Evolutionary conservation across 2,888 invertebrate species (phyloP).

Genomic region (Drosophila mayaguana): DNA sequence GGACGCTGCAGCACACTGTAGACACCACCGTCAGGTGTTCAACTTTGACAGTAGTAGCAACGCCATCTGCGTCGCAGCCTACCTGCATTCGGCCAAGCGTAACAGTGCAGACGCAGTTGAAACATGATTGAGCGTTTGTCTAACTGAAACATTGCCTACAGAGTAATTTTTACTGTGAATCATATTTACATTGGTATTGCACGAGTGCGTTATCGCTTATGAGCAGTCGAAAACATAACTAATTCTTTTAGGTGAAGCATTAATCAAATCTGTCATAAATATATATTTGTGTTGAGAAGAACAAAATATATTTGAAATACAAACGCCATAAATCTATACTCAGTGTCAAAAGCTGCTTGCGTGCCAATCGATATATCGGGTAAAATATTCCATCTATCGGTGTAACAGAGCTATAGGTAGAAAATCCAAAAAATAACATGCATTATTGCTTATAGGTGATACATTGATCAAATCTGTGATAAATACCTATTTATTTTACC

Average conservation of each 20-base stretch:
- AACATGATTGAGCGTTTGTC: neutral
- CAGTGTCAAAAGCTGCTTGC: conserved; percentile 15
- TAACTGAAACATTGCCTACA: neutral
- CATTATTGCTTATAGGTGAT: neutral
- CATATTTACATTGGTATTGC: neutral
- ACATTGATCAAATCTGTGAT: no score
- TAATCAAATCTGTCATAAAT: neutral
- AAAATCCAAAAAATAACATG: conserved; percentile 33
- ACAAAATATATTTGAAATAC: neutral
- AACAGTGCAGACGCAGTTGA: conserved; percentile 23
- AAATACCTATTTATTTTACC: no score
- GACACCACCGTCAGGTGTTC: conserved; percentile 22
- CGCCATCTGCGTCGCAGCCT: conserved; percentile 21
- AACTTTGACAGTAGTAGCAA: conserved; percentile 42
- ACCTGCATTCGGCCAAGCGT: conserved; percentile 26
- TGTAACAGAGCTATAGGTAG: neutral
- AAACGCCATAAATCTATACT: neutral
- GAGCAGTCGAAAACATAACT: neutral
- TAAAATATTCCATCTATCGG: conserved; percentile 2
- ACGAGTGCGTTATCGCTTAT: neutral
- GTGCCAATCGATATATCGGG: conserved; percentile 8
- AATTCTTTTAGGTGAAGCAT: neutral
- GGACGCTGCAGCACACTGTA: conserved; percentile 14
- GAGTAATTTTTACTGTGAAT: no score
- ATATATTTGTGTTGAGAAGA: neutral